Evolutionary conservation across 2,888 invertebrate genomes (phyloP).

Genomic region (Pachycephus smyrnensis): DNA sequence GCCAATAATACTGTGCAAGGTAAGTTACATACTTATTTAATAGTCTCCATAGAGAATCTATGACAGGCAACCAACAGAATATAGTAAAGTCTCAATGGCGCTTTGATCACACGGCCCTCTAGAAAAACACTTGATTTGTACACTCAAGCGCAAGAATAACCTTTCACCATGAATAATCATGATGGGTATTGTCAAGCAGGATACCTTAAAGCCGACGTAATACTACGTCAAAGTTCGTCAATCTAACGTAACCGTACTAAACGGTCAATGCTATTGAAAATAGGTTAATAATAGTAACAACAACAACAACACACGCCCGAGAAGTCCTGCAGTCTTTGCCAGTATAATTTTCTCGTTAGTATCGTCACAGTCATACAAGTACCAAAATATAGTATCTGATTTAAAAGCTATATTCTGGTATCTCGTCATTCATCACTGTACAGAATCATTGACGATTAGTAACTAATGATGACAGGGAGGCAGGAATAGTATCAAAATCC

Average conservation of each 20-base stretch:
- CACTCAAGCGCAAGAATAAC: conserved; percentile 22
- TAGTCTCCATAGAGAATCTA: not conserved
- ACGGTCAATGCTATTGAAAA: not conserved
- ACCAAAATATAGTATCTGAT: not conserved
- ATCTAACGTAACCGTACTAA: not conserved
- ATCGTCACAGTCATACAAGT: not conserved
- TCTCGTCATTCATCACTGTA: not conserved
- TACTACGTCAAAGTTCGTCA: not conserved
- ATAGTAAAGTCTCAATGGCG: not conserved
- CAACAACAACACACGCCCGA: too few species aligned
- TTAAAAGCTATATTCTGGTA: not conserved
- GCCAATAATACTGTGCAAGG: not conserved
- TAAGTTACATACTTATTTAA: conserved; percentile 4
- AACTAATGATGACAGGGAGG: not conserved
- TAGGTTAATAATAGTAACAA: not conserved
- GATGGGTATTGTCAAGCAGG: not conserved
- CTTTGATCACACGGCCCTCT: not conserved
- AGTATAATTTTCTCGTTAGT: not conserved
- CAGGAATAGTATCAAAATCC: not conserved
- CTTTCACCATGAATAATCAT: conserved; percentile 40
- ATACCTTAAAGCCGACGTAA: not conserved
- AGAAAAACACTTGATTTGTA: conserved; percentile 26
- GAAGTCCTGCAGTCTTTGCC: not conserved
- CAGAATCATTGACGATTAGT: not conserved
- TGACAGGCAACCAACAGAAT: not conserved